These are phyloP conservation scores for Hydroisotoma schaefferi DNA, from an alignment of 2,888 invertebrate genomes.

Conservation along the genomic window DNA sequence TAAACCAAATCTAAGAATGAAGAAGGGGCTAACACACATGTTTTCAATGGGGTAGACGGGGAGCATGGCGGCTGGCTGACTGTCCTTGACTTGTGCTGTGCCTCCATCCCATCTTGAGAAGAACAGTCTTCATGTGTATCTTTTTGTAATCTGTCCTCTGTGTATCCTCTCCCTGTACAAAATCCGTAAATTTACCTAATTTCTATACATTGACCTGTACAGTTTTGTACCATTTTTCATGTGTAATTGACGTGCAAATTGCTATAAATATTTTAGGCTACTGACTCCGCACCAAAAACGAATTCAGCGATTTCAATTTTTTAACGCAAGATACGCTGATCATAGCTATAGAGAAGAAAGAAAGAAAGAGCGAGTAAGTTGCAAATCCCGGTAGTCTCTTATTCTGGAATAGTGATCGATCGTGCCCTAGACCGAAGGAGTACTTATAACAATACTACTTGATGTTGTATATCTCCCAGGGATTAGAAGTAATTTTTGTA, in stretches of 20 bases:
- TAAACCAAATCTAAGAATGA: background rate
- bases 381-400: too few relatives aligned
- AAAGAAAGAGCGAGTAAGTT: too few relatives aligned
- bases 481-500: background rate
- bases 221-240: conserved; percentile 4
- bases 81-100: conserved; percentile 44
- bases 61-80: conserved; percentile 44
- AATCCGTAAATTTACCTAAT: conserved; percentile 4
- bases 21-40: conserved; percentile 4
- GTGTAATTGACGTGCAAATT: background rate
- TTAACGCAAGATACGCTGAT: too few relatives aligned
- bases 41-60: conserved; percentile 13
- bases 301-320: background rate
- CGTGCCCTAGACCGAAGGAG: too few relatives aligned
- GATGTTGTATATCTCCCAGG: too few relatives aligned
- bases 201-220: conserved; percentile 7
- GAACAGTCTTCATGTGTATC: conserved; percentile 2
- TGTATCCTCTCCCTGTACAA: conserved; percentile 6
- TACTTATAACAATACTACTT: too few relatives aligned
- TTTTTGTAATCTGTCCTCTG: conserved; percentile 4
- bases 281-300: too few relatives aligned
- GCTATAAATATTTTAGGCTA: too few relatives aligned
- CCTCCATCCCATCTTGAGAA: conserved; percentile 36
- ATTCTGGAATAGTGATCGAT: too few relatives aligned
- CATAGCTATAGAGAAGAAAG: background rate